phyloP scores from a whole-genome alignment of 2,113 vertebrate genomes.

The Rousettus leschenaultii region DNA sequence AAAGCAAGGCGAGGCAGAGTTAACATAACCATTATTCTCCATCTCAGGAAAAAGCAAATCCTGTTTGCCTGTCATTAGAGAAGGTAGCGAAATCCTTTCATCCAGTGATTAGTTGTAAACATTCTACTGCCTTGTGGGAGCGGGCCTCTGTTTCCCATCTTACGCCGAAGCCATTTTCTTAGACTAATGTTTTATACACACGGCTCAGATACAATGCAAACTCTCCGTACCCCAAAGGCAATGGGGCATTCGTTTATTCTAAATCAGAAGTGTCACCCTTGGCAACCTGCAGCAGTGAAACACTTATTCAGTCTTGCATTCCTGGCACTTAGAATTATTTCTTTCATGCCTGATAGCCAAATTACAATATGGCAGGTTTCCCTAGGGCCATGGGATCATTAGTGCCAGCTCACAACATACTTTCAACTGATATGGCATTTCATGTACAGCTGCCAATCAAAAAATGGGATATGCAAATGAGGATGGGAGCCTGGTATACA shows the following conservation, averaged over 20 bases:
- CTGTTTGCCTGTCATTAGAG: constrained; percentile 86
- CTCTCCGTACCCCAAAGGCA: constrained; percentile 93
- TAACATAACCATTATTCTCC: constrained; percentile 87
- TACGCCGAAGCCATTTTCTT: constrained; percentile 86
- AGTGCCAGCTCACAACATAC: constrained; percentile 99
- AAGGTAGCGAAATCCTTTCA: constrained; percentile 88
- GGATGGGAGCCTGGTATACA: constrained; percentile 92
- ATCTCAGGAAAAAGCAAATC: constrained; percentile 84
- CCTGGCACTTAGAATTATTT: constrained; percentile 99
- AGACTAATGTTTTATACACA: constrained; percentile 91
- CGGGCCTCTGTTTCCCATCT: constrained; percentile 84
- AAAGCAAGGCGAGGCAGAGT: constrained; percentile 79
- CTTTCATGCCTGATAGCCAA: constrained; percentile 99
- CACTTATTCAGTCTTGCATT: constrained; percentile 99
- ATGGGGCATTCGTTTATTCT: constrained; percentile 98
- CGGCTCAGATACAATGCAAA: constrained; percentile 86
- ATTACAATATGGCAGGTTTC: constrained; percentile 99
- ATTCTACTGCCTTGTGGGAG: constrained; percentile 84
- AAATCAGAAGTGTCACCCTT: constrained; percentile 99
- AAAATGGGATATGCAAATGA: constrained; percentile 94
- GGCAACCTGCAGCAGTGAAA: constrained; percentile 97
- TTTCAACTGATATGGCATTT: constrained; percentile 99
- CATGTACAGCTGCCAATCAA: constrained; percentile 99
- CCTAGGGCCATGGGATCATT: constrained; percentile 98
- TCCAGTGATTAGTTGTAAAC: constrained; percentile 89